These are phyloP conservation scores for Caenorhabditis macrosperma DNA, from an alignment of 2,888 invertebrate species.

Conservation along the genomic window DNA sequence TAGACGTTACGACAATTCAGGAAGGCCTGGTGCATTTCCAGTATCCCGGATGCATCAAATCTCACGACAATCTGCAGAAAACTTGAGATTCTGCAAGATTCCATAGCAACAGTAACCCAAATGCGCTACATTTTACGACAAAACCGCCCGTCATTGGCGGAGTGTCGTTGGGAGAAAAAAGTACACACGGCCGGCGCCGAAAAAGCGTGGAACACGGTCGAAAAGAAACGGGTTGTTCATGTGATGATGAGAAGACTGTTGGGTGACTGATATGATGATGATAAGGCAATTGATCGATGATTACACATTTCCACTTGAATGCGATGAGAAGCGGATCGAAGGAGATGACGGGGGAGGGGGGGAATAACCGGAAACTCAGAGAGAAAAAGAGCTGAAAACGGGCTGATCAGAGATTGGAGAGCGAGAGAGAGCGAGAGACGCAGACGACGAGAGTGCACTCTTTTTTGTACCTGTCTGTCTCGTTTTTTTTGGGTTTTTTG, in stretches of 20 bases:
- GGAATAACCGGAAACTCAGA: neutral
- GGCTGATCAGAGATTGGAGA: neutral
- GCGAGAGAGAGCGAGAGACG: neutral
- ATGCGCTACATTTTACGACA: too few species aligned
- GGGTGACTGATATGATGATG: slow-evolving; percentile 30
- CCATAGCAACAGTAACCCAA: too few species aligned
- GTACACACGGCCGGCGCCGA: slow-evolving; percentile 20
- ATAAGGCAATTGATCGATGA: slow-evolving; percentile 20
- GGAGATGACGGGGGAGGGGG: too few species aligned
- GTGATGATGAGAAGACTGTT: slow-evolving; percentile 26
- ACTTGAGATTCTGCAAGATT: too few species aligned
- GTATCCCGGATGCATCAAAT: too few species aligned
- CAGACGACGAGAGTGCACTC: neutral
- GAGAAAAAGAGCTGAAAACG: neutral
- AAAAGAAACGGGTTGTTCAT: slow-evolving; percentile 38
- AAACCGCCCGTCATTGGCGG: too few species aligned
- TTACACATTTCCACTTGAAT: slow-evolving; percentile 18
- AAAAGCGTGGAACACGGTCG: too few species aligned
- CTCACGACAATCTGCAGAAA: too few species aligned
- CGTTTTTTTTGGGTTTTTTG: neutral
- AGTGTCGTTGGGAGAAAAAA: neutral
- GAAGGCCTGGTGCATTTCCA: too few species aligned
- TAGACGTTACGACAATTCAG: too few species aligned
- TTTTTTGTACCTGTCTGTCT: neutral
- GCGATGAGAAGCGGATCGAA: neutral